phyloP scores from a whole-genome alignment of 2,113 vertebrate species.

The Mustela nigripes region DNA sequence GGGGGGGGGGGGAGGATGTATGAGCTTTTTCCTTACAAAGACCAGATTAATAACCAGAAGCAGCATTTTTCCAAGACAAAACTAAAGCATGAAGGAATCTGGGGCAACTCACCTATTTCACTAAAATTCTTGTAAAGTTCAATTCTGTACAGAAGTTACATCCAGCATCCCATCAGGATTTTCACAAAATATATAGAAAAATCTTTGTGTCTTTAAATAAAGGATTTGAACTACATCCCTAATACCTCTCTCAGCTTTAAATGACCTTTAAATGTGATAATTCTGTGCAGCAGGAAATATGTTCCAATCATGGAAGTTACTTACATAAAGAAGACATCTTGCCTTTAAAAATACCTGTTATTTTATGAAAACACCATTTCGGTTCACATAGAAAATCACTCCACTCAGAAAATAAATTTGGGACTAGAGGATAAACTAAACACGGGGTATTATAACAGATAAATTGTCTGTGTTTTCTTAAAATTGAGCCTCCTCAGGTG shows the following conservation, averaged over 20 bases:
- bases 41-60: not conserved
- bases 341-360: slow-evolving; percentile 41
- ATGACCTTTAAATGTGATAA: not conserved
- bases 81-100: not conserved
- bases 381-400: slow-evolving; percentile 58
- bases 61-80: slow-evolving; percentile 41
- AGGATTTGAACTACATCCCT: not conserved
- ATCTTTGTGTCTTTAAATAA: slow-evolving; percentile 33
- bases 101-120: not conserved
- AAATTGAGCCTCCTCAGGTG: not conserved
- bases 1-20: too few relatives aligned
- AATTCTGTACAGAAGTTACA: not conserved
- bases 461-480: not conserved
- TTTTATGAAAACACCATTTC: slow-evolving; percentile 48
- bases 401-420: slow-evolving; percentile 54
- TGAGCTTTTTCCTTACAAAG: not conserved
- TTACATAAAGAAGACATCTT: slow-evolving; percentile 29
- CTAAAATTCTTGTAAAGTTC: slow-evolving; percentile 48
- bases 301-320: not conserved
- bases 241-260: slow-evolving; percentile 16
- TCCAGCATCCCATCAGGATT: not conserved
- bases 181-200: slow-evolving; percentile 58
- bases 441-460: not conserved
- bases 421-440: not conserved
- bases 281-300: not conserved